Base-by-base conservation (phyloP, 2,797 vertebrate genomes). In the Lithobates sylvaticus region DNA sequence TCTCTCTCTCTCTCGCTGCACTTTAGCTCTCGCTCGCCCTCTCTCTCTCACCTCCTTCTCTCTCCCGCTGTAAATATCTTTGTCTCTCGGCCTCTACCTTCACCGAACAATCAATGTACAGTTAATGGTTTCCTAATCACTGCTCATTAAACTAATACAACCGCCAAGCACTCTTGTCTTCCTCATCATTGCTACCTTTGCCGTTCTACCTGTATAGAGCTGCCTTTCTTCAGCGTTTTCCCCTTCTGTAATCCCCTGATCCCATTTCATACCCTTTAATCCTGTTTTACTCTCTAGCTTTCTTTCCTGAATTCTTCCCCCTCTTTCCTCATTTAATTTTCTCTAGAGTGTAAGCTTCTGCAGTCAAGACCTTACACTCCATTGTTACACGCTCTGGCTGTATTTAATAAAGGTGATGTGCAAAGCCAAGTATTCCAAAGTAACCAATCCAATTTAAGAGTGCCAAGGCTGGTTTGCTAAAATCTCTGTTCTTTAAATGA, bases 41-140 rank as follows among this genome's bases (percentile, higher is more conserved):
- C 42, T 47, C 44, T 47, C 44, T 47, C 44, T 47, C 44, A 47
- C 44, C 50, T 54, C 16, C 13, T 16, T 18, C 16, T 54, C 50
- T 54, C 34, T 42, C 26, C 67, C 36, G 12, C 76, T 67, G 54
- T 61, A 34, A 67, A 32, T 44, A 32, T 84, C 75, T 27, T 71
- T 58, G 29, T 50, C 47, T 75, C 61, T 26, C 44, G 27, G 44
- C 58, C 32, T 36, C 15, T 36, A 29, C 18, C 27, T 47, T 74
- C n/a, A 64, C 54, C 65, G 23, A 36, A 71, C 26, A 86, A 76
- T 76, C 69, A 47, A 50, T 64, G 77, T 78, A 78, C 50, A 67
- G 68, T 73, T 68, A 83, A 69, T 64, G 5, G 69, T 32, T 83
- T 83, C 39, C 80, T 87, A 83, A 87, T 78, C 42, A 75, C 44